A percentile compares a stretch with the other conserved stretches of the same genome.
phyloP scores from a whole-genome alignment of 2,797 vertebrate species.

The Phoeniculus purpureus region DNA sequence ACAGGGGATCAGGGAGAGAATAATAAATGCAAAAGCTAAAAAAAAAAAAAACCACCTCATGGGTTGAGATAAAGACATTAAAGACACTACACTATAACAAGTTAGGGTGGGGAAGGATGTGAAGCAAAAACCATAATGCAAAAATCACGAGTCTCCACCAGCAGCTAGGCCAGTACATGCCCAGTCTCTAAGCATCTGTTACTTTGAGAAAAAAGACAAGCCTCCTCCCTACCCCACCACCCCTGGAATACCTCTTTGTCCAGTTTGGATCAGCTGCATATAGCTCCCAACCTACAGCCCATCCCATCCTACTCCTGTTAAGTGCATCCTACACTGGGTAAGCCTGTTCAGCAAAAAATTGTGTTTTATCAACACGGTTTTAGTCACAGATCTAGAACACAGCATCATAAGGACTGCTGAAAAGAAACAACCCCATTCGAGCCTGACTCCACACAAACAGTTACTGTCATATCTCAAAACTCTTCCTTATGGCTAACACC shows the following conservation, averaged over 20 bases:
- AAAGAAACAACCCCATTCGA: background rate
- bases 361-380: accelerated
- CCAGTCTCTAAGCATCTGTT: background rate
- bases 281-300: background rate
- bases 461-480: accelerated
- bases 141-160: background rate
- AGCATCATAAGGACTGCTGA: background rate
- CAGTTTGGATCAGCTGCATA: background rate
- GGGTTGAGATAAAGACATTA: background rate
- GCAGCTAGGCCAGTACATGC: background rate
- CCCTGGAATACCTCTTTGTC: no score
- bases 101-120: no score
- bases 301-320: background rate
- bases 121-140: background rate
- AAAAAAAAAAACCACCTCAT: background rate
- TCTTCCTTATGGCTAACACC: background rate
- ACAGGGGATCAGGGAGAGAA: accelerated
- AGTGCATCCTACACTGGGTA: background rate
- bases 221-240: background rate
- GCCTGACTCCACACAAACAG: background rate
- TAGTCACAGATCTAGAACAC: background rate
- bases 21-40: background rate
- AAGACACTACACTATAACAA: no score
- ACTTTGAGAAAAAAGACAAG: background rate
- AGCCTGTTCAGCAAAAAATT: background rate